Conservation (phyloP, 2,888 invertebrate species). For the Perizoma affinitatum region DNA sequence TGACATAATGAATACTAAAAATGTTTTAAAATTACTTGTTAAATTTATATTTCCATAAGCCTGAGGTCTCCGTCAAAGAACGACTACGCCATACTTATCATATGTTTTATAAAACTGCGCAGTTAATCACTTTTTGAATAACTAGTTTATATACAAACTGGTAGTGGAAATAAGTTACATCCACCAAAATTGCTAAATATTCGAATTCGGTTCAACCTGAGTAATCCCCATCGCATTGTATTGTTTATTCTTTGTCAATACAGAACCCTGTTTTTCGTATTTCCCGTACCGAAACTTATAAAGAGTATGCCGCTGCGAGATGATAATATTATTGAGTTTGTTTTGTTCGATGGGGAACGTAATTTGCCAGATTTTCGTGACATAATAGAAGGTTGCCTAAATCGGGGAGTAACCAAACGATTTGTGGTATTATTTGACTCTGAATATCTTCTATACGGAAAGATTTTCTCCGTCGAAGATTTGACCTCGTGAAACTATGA, state of each 20-base stretch:
- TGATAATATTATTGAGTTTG: constrained; percentile 52
- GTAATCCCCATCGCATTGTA: constrained; percentile 23
- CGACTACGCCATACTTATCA: no score
- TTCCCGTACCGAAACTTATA: constrained; percentile 27
- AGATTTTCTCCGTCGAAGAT: not conserved
- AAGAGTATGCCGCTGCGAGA: constrained; percentile 19
- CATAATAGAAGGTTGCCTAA: constrained; percentile 22
- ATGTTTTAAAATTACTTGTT: no score
- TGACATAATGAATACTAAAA: no score
- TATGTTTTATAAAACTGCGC: no score
- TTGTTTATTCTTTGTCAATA: constrained; percentile 28
- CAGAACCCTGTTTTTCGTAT: constrained; percentile 20
- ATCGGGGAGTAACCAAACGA: constrained; percentile 24
- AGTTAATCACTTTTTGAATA: no score
- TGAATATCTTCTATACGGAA: not conserved
- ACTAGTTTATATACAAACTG: no score
- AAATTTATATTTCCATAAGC: no score
- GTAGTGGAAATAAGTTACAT: no score
- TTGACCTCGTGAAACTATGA: not conserved
- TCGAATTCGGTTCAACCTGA: constrained; percentile 16
- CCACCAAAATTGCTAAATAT: constrained; percentile 4
- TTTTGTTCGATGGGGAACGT: constrained; percentile 37
- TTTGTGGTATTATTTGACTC: constrained; percentile 19
- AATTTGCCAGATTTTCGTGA: constrained; percentile 34
- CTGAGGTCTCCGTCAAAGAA: no score